These are phyloP conservation scores for Daboia siamensis DNA, from an alignment of 2,113 vertebrate genomes.

Conservation along the genomic window DNA sequence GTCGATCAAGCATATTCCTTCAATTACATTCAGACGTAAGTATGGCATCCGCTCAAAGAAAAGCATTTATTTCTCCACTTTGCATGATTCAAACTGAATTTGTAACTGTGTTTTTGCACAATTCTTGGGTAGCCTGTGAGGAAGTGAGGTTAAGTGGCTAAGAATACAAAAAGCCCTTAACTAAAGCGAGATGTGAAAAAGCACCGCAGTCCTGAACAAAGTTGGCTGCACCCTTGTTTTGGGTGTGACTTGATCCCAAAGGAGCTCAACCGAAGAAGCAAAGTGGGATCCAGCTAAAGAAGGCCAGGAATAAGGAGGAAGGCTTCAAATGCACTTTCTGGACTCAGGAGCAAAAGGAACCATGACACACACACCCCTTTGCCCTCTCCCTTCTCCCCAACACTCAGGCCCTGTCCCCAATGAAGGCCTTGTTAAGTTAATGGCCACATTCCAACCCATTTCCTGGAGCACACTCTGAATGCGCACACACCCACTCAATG, in stretches of 20 bases:
- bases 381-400: no score
- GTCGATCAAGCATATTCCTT: conserved; percentile 75
- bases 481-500: not conserved
- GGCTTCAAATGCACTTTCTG: conserved; percentile 62
- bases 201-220: conserved; percentile 76
- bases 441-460: not conserved
- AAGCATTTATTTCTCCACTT: conserved; percentile 82
- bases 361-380: not conserved
- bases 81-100: conserved; percentile 82
- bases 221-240: conserved; percentile 74
- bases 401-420: not conserved
- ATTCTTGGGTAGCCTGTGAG: conserved; percentile 84
- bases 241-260: conserved; percentile 66
- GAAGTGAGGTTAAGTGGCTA: conserved; percentile 79
- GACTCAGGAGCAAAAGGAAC: conserved; percentile 25
- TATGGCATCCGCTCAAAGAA: conserved; percentile 75
- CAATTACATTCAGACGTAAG: conserved; percentile 76
- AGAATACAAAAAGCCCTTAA: conserved; percentile 85
- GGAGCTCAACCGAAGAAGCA: conserved; percentile 13
- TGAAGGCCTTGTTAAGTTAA: not conserved
- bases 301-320: conserved; percentile 57
- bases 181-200: conserved; percentile 82
- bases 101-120: conserved; percentile 85
- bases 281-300: conserved; percentile 61
- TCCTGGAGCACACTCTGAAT: not conserved